Evolutionary conservation across 1,140 invertebrate genomes (phyloP), one percentile per base, ranked within the genome.

Genomic region (Philopotamus ludificatus): DNA sequence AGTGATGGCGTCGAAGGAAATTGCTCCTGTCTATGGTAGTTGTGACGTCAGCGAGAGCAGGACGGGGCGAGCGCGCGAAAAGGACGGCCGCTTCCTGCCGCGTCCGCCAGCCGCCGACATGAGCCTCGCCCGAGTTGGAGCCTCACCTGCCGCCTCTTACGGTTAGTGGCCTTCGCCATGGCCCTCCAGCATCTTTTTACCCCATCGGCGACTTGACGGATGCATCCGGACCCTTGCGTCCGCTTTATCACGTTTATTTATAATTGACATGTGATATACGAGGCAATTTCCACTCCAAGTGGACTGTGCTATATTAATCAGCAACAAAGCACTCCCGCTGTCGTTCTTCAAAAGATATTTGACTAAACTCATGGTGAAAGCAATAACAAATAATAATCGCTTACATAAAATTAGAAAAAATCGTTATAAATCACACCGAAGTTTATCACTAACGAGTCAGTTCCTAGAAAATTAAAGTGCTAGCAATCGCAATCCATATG

Each of bases 51-150:
- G 15, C 22, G 10, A 3, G 12, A 4, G 12, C 10, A 21, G 10
- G 21, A 21, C 47, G 47, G 3, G 16, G 47, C 47, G 2, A 20
- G n/a, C n/a, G n/a, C n/a, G 10, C 50, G 18, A 4, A 2, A 34
- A 25, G 15, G 12, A 3, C 39, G 51, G 4, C 25, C 9, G 20
- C 16, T 28, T 25, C 26, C 15, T 16, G 39, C 10, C 4, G 1
- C 34, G 4, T 4, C 39, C 41, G 34, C n/a, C n/a, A n/a, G n/a
- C n/a, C n/a, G n/a, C n/a, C n/a, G 54, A 57, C 28, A 57, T 57
- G 54, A 57, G 42, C 39, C 18, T 12, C 16, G 42, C 54, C 34
- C 34, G 42, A 42, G 39, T 57, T 28, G 26, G 28, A 15, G 34
- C 21, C 21, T n/a, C 20, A 25, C 39, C 54, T 21, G 23, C 51